Conservation (phyloP, 1,140 invertebrate species). For the Drosophila setifemur region DNA sequence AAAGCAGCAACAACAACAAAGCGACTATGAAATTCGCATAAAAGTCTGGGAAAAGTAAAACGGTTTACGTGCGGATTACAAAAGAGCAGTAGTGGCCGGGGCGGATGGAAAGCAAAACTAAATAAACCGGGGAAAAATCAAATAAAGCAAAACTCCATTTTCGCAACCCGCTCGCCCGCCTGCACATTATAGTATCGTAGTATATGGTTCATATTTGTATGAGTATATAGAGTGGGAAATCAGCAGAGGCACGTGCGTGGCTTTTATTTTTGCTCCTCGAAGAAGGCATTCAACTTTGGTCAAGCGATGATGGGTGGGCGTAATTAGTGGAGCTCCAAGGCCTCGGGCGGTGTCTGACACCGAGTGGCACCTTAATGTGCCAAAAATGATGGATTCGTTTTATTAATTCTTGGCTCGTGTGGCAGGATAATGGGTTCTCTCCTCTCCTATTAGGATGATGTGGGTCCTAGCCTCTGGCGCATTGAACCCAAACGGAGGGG, state of each 20-base stretch:
- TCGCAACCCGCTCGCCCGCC: constrained; percentile 22
- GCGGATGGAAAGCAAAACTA: constrained; percentile 23
- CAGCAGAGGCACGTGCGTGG: constrained; percentile 60
- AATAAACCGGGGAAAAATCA: constrained; percentile 33
- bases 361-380: constrained; percentile 66
- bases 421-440: neutral
- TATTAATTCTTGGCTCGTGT: constrained; percentile 59
- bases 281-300: constrained; percentile 43
- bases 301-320: constrained; percentile 39
- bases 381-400: constrained; percentile 55
- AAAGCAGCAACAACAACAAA: constrained; percentile 41
- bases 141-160: constrained; percentile 41
- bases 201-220: neutral
- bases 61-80: constrained; percentile 63
- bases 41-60: constrained; percentile 67
- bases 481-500: constrained; percentile 64
- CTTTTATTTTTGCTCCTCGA: neutral
- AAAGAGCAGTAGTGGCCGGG: constrained; percentile 21
- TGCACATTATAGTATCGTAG: neutral
- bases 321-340: constrained; percentile 47
- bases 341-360: constrained; percentile 52
- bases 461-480: constrained; percentile 40
- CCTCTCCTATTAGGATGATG: neutral
- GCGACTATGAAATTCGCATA: constrained; percentile 54
- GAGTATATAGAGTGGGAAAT: constrained; percentile 7